These are phyloP conservation scores for Bombylius major DNA, from an alignment of 2,888 invertebrate species.

Conservation along the genomic window DNA sequence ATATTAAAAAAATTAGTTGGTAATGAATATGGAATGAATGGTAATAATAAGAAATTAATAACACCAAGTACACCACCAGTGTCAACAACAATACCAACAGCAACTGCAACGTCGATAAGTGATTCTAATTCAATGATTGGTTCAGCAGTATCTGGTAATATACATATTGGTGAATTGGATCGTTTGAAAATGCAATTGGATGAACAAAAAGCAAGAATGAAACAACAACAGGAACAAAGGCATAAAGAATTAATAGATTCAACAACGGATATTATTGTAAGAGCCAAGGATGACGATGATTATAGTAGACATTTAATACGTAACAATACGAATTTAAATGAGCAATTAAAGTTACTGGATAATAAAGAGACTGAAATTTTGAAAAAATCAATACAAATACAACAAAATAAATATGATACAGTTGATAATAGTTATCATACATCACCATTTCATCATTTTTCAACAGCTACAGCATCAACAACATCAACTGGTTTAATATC, in stretches of 20 bases:
- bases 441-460: neutral
- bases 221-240: neutral
- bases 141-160: neutral
- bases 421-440: conserved; percentile 8
- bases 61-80: neutral
- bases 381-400: conserved; percentile 12
- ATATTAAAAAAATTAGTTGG: conserved; percentile 32
- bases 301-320: conserved; percentile 24
- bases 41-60: neutral
- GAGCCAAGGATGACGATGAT: conserved; percentile 4
- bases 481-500: neutral
- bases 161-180: conserved; percentile 8
- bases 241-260: neutral
- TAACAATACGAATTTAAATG: conserved; percentile 31
- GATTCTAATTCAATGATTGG: neutral
- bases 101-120: neutral
- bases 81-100: neutral
- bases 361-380: conserved; percentile 29
- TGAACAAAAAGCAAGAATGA: neutral
- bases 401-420: conserved; percentile 8
- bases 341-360: conserved; percentile 30
- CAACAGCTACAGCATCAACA: neutral
- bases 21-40: conserved; percentile 6
- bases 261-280: neutral
- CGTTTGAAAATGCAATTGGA: conserved; percentile 7